Evolutionary conservation across 2,113 vertebrate species (phyloP).

Genomic region (Diadophis punctatus): DNA sequence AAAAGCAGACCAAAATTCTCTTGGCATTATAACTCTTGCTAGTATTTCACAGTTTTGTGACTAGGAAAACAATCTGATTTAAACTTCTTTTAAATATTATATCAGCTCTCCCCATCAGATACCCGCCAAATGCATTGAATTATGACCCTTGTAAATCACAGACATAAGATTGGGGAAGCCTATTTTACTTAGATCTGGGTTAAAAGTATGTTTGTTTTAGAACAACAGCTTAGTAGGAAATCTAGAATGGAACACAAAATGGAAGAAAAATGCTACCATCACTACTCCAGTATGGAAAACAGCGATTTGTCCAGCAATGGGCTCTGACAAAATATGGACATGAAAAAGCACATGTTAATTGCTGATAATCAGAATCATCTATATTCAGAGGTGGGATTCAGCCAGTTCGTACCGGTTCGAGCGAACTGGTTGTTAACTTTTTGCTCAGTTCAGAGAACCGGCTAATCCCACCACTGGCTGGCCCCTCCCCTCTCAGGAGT

Average conservation of each 20-base stretch:
- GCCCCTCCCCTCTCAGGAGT: too few species aligned
- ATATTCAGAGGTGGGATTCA: too few species aligned
- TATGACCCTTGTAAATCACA: neutral
- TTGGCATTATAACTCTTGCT: neutral
- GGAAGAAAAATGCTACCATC: neutral
- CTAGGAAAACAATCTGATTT: neutral
- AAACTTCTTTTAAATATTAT: neutral
- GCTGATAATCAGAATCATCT: neutral
- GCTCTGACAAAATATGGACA: slow-evolving; percentile 32
- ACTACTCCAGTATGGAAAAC: accelerated
- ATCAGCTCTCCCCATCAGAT: neutral
- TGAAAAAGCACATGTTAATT: neutral
- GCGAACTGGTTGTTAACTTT: too few species aligned
- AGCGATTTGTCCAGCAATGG: slow-evolving; percentile 30
- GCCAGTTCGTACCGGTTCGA: too few species aligned
- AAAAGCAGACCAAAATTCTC: neutral
- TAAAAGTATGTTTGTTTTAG: neutral
- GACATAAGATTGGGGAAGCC: neutral
- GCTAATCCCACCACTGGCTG: too few species aligned
- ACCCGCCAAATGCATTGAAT: neutral
- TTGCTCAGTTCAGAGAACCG: too few species aligned
- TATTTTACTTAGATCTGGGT: neutral
- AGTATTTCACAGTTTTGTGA: neutral
- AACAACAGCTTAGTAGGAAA: neutral
- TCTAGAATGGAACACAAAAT: neutral